phyloP scores from a whole-genome alignment of 2,888 invertebrate genomes.

The Drosophila conformis region DNA sequence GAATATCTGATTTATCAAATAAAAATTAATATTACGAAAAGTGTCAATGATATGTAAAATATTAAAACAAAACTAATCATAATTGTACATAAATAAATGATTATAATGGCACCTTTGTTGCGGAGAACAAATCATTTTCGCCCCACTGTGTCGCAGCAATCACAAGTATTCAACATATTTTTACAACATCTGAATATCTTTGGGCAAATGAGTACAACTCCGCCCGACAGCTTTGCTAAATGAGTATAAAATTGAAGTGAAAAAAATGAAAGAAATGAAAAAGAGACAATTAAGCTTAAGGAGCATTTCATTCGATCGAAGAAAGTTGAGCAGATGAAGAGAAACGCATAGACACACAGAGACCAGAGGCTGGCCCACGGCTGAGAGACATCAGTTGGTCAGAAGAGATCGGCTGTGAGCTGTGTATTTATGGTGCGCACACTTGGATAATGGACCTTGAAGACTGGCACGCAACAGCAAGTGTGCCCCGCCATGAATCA shows the following conservation, averaged over 20 bases:
- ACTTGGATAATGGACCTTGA: constrained; percentile 63
- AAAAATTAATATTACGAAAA: neutral
- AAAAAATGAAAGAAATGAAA: constrained; percentile 31
- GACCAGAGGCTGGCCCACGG: constrained; percentile 32
- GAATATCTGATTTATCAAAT: neutral
- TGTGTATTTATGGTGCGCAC: constrained; percentile 51
- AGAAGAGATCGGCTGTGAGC: constrained; percentile 11
- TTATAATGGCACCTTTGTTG: neutral
- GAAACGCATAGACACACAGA: constrained; percentile 42
- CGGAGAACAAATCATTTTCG: neutral
- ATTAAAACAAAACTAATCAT: neutral
- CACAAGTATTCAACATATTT: constrained; percentile 62
- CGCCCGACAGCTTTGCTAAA: constrained; percentile 60
- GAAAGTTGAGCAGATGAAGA: constrained; percentile 65
- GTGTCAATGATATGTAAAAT: neutral
- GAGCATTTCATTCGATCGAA: constrained; percentile 76
- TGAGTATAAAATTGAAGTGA: constrained; percentile 72
- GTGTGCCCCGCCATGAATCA: constrained; percentile 51
- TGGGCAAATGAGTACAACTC: constrained; percentile 56
- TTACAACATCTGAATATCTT: constrained; percentile 70
- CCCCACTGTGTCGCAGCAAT: constrained; percentile 47
- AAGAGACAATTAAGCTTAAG: constrained; percentile 78
- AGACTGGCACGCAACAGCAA: constrained; percentile 41
- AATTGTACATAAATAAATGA: neutral
- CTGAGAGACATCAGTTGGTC: constrained; percentile 14